These are phyloP conservation scores for Gephyroberyx darwinii DNA, from an alignment of 2,797 vertebrate genomes.

Conservation along the genomic window DNA sequence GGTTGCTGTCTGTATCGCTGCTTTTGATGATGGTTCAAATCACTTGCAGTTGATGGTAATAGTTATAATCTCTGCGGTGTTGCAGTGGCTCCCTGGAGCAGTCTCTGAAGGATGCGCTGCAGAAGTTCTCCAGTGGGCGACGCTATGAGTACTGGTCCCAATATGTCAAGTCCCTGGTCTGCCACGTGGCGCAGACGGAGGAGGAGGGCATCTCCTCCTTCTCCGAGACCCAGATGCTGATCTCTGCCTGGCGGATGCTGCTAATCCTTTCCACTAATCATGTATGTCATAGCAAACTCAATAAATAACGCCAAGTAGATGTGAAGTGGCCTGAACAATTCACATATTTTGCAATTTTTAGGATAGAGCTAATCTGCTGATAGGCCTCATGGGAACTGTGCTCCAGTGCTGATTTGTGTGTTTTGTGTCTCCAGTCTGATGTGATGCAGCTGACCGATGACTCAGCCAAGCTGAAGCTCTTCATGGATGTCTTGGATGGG, in stretches of 20 bases:
- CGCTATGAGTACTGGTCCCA: conserved; percentile 97
- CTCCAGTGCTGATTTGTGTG: not conserved
- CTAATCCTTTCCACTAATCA: conserved; percentile 92
- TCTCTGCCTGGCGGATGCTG: conserved; percentile 95
- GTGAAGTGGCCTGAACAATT: not conserved
- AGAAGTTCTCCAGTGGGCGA: conserved; percentile 88
- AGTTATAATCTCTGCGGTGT: not conserved
- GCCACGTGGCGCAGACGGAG: conserved; percentile 86
- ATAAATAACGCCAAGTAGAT: not conserved
- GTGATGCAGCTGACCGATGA: conserved; percentile 91
- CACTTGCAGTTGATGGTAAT: not conserved
- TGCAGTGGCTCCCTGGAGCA: conserved; percentile 91
- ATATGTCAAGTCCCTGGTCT: conserved; percentile 90
- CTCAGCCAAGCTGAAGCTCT: conserved; percentile 85
- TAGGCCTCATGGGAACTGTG: not conserved
- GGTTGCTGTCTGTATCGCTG: not conserved
- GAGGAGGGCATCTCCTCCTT: conserved; percentile 85
- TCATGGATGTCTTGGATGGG: conserved; percentile 91
- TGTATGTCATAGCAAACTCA: conserved; percentile 49
- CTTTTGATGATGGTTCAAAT: not conserved
- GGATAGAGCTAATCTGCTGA: not conserved
- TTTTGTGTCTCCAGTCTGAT: conserved; percentile 82
- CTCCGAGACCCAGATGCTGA: conserved; percentile 91
- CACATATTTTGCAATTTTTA: not conserved
- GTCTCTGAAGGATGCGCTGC: conserved; percentile 91